Evolutionary conservation across 2,113 vertebrate genomes (phyloP), one percentile per base, ranked within the genome.

Genomic region (Galeopterus variegatus): DNA sequence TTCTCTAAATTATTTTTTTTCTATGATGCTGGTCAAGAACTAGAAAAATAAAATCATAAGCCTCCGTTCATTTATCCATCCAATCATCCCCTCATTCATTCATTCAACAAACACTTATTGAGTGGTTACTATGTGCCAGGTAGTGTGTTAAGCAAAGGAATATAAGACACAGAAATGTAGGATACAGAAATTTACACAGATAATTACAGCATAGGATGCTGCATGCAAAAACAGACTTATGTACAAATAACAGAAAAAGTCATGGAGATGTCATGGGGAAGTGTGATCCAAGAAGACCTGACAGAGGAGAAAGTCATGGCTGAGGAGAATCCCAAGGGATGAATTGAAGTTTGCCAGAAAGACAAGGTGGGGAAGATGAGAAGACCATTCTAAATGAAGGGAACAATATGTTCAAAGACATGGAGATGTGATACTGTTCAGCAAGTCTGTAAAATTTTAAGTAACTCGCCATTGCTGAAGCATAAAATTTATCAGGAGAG

Each of bases 381-480:
- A 70, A 90, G 45, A 23, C 10, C 28, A 28, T 90, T 58, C 2
- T 52, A 84, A 90, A 54, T 56, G 19, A 72, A 31, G 18, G 17
- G 50, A 33, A 3, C 52, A 76, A 33, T 81, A 79, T n/a, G 2
- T 26, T 58, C 13, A 95, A 89, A 95, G 23, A 36, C 70, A 69
- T 24, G 48, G 54, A 88, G 24, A 50, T 82, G 11, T 28, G 70
- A 89, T 18, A 33, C 36, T 31, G 6, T 86, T 23, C 36, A 82
- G 60, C 21, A 72, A 95, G 69, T 81, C n/a, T 77, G 33, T 52
- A 86, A 85, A 86, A 82, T 56, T 62, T 65, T 52, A 76, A 77
- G 21, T 72, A 89, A 95, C 24, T 72, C 2, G 6, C 48, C 62
- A 70, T 52, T 70, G 18, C 48, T 85, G 50, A 54, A 95, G 54